These are phyloP conservation scores for Pogona vitticeps DNA, from an alignment of 2,113 vertebrate genomes.

Conservation along the genomic window DNA sequence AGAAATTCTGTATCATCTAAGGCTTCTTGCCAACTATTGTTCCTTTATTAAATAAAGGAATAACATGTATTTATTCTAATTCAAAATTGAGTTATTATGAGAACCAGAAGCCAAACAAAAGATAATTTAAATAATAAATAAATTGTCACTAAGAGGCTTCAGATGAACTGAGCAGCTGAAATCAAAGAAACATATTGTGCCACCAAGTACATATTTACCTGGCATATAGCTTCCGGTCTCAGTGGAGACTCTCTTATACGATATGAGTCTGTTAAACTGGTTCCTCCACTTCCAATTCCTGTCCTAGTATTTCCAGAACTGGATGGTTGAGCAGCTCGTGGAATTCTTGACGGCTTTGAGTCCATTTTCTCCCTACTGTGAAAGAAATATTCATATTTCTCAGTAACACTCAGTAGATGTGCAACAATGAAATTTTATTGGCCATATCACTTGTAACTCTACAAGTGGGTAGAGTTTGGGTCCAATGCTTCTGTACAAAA, in stretches of 20 bases:
- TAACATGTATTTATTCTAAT: not conserved
- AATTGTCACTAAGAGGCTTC: not conserved
- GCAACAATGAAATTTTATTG: not conserved
- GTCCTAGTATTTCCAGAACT: conserved; percentile 73
- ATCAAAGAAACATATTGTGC: not conserved
- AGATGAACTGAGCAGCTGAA: not conserved
- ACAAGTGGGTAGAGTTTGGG: not conserved
- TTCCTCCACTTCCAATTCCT: conserved; percentile 75
- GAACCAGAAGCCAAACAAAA: not conserved
- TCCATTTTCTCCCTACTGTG: conserved; percentile 83
- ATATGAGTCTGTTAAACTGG: conserved; percentile 77
- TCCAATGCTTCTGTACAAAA: not conserved
- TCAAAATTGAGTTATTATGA: not conserved
- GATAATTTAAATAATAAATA: not conserved
- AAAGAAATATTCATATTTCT: conserved; percentile 54
- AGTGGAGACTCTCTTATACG: conserved; percentile 80
- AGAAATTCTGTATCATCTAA: not conserved
- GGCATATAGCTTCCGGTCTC: conserved; percentile 85
- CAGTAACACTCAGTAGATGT: conserved; percentile 16
- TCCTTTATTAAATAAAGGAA: not conserved
- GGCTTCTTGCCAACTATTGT: not conserved
- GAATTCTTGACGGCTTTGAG: conserved; percentile 90
- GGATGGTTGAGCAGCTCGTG: conserved; percentile 83
- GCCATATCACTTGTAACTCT: not conserved
- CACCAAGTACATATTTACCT: conserved; percentile 77